A percentile compares a stretch with the other conserved stretches of the same genome.
Evolutionary conservation across 2,113 vertebrate species (phyloP).

Genomic region (Melanocharis versteri): DNA sequence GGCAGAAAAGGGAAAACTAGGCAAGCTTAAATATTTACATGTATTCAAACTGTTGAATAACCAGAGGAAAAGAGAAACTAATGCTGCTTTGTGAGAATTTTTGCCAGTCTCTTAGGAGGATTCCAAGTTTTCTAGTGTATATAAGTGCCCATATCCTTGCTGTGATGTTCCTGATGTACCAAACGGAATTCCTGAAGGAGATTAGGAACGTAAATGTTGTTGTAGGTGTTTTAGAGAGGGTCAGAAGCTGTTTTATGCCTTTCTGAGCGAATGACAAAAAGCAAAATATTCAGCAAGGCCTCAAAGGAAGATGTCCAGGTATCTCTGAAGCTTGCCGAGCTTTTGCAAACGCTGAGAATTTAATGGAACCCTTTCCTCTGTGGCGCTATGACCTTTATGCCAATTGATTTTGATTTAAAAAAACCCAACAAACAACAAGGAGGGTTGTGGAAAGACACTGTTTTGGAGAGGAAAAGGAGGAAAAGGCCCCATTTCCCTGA

Average conservation of each 20-base stretch:
- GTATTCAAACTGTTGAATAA: slow-evolving; percentile 31
- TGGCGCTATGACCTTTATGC: background rate
- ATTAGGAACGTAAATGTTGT: background rate
- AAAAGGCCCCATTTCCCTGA: background rate
- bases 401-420: background rate
- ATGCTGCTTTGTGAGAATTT: background rate
- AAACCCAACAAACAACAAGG: rapidly evolving
- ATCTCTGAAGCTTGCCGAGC: background rate
- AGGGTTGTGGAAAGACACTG: background rate
- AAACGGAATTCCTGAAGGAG: background rate
- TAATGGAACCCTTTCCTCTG: background rate
- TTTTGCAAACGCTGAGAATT: background rate
- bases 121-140: background rate
- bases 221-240: background rate
- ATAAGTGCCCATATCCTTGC: background rate
- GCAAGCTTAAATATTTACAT: slow-evolving; percentile 36
- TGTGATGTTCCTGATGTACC: background rate
- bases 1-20: background rate
- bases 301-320: background rate
- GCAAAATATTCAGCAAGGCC: background rate
- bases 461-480: background rate
- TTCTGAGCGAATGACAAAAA: background rate
- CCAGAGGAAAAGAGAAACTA: background rate
- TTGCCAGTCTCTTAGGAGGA: background rate
- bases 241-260: background rate